Evolutionary conservation across 2,888 invertebrate species (phyloP), one percentile per base, ranked within the genome.

Genomic region (Sarcophaga variegata): DNA sequence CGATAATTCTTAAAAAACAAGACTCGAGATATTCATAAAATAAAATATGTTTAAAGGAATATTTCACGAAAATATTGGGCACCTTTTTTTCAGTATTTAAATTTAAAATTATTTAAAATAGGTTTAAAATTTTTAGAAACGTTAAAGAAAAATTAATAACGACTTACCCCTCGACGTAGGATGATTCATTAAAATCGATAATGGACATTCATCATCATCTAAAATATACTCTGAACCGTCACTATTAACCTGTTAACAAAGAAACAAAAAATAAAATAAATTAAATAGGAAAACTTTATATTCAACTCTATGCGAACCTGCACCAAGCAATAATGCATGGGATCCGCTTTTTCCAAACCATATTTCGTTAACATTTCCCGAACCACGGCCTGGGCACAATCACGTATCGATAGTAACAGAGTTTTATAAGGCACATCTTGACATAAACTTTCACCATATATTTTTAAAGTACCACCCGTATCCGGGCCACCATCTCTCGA

Each of bases 401-500:
- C 99, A 85, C 97, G 95, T 78, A 98, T 97, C 22, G 99, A 98
- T 88, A 99, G 95, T 90, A 99, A 95, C 79, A 99, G 94, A 10
- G 99, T 99, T 94, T 99, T 99, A 94, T 99, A 99, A 74, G 99
- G 99, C 92, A 99, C 98, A 94, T 99, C 99, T 90, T 97, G 97
- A 91, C 98, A 97, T 64, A 99, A 95, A 20, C 98, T 97, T 92
- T 98, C 98, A 64, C 99, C 99, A 94, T 99, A 99, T 90, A 99
- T 98, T 93, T 98, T 97, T 67, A 98, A 94, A 4, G 97, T 97
- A 76, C 97, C 97, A 95, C 96, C 96, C 64, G 98, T 98, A 93
- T 98, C 98, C 8, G 98, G 98, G 1, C 98, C 98, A 67, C 99
- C 99, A 91, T 99, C 98, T 93, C 98, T 97, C 80, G 97, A 97